Conservation (phyloP, 2,113 vertebrate species). For the Lipotes vexillifer region DNA sequence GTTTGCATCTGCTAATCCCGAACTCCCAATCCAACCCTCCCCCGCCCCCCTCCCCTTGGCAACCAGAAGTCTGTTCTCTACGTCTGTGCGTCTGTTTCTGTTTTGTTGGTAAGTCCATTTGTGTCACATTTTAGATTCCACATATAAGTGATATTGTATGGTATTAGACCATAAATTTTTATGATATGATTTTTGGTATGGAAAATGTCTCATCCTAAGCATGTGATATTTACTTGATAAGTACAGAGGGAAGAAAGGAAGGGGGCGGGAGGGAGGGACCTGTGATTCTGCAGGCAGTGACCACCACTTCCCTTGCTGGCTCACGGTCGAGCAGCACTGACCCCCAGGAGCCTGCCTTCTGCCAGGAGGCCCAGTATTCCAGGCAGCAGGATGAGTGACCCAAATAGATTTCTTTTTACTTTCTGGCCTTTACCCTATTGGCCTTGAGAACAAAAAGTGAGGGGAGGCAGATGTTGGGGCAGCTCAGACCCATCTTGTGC, state of each 20-base stretch:
- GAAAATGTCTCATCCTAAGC: neutral
- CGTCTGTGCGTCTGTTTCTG: too few species aligned
- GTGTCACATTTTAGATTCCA: too few species aligned
- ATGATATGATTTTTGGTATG: neutral
- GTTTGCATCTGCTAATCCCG: too few species aligned
- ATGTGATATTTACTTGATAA: neutral
- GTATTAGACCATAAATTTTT: neutral
- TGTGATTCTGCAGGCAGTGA: neutral
- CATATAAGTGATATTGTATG: neutral
- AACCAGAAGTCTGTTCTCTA: too few species aligned
- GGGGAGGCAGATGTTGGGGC: neutral
- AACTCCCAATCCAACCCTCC: too few species aligned
- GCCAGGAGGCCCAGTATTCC: neutral
- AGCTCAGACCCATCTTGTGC: neutral
- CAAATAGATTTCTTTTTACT: neutral
- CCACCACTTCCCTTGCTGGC: neutral
- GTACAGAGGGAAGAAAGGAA: neutral
- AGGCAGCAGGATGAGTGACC: neutral
- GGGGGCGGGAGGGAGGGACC: neutral
- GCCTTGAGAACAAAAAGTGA: neutral
- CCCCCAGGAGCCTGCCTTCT: neutral
- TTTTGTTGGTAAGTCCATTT: too few species aligned
- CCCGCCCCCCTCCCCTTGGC: too few species aligned
- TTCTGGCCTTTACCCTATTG: neutral
- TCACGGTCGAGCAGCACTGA: neutral